Evolutionary conservation across 2,113 vertebrate genomes (phyloP).

Genomic region (Colossoma macropomum): DNA sequence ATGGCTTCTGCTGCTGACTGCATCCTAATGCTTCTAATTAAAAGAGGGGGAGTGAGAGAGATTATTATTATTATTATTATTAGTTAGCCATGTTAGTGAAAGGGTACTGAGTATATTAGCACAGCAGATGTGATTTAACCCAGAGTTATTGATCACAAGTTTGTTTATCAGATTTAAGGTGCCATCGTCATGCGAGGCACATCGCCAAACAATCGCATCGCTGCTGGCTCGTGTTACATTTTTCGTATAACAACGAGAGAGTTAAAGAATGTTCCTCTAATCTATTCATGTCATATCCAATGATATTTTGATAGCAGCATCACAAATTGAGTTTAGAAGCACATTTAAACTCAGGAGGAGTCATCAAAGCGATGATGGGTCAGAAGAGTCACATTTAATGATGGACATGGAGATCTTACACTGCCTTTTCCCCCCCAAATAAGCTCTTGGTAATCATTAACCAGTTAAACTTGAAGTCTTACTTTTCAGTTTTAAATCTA

Average conservation of each 20-base stretch:
- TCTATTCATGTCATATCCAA: neutral
- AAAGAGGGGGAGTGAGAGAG: slow-evolving; percentile 51
- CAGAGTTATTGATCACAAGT: neutral
- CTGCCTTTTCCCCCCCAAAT: neutral
- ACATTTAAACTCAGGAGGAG: neutral
- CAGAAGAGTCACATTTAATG: neutral
- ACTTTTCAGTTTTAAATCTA: neutral
- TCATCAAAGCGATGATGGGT: neutral
- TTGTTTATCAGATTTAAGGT: neutral
- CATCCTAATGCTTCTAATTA: slow-evolving; percentile 36
- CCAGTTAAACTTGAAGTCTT: neutral
- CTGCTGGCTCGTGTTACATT: neutral
- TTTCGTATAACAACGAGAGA: no score
- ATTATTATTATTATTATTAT: slow-evolving; percentile 41
- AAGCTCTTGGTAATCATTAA: neutral
- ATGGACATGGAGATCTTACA: neutral
- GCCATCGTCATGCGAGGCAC: neutral
- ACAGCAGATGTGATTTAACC: slow-evolving; percentile 17
- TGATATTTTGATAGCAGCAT: neutral
- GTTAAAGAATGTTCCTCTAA: neutral
- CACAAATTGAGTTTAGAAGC: neutral
- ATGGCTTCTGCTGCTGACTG: slow-evolving; percentile 41
- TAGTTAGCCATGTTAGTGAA: neutral
- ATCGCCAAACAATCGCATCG: neutral
- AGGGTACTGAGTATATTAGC: slow-evolving; percentile 29